Evolutionary conservation across 2,113 vertebrate genomes (phyloP), one percentile per base, ranked within the genome.

Genomic region (Tragulus kanchil): DNA sequence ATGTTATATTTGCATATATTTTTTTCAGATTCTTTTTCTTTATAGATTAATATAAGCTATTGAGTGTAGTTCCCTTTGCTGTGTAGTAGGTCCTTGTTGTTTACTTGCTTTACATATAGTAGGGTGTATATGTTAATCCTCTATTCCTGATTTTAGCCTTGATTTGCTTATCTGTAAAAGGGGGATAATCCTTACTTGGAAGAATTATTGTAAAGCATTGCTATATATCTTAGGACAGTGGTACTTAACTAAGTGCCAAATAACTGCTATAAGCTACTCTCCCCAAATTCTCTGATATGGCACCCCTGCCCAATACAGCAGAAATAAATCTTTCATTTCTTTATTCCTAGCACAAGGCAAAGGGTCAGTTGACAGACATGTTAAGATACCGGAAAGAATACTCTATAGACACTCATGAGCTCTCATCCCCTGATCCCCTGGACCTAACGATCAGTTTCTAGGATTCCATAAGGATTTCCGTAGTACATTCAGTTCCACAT

Each of bases 91-190:
- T 52, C 73, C 25, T 77, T 75, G 45, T 75, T 77, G 25, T 28
- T 77, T 50, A 9, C 45, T 26, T 75, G 3, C 50, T 77, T 77
- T 77, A 52, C 19, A 52, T 54, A 31, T 52, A 17, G 48, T 54
- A 31, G 16, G 31, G 14, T 67, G 64, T 67, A n/a, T 78, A 31
- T 54, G 50, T 78, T 78, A 78, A 78, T 31, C 50, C 75, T 4
- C 3, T 16, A 54, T 23, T 31, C 54, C 75, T 78, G 31, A 54
- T 28, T 50, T 94, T 52, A 45, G 69, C 42, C 48, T 84, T 65
- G 77, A 9, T 90, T 56, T 96, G 62, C 42, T 89, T 26, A 61
- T 59, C 31, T 73, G 4, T 93, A 52, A 94, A 83, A 77, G 54
- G 52, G 79, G 36, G 36, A 11, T 91, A 26, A 52, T 21, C 28